Evolutionary conservation across 2,113 vertebrate genomes (phyloP).

Genomic region (Turnix velox): DNA sequence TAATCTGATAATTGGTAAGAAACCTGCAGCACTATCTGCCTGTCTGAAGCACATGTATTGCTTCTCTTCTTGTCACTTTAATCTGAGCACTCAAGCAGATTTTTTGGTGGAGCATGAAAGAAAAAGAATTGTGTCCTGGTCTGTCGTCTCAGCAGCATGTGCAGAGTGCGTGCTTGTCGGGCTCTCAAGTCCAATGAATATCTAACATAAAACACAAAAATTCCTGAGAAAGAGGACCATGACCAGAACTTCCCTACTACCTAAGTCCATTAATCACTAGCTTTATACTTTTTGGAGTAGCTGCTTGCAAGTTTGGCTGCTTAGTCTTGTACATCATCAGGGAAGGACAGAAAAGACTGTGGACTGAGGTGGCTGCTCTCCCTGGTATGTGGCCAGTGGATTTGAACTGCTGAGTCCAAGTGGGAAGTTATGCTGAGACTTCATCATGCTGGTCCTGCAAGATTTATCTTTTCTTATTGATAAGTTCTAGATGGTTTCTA

Average conservation of each 20-base stretch:
- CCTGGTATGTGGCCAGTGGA: neutral
- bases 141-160: rapidly evolving
- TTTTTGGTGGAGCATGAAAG: neutral
- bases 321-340: neutral
- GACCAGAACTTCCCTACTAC: neutral
- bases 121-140: neutral
- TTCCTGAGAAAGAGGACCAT: neutral
- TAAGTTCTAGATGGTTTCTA: neutral
- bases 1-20: neutral
- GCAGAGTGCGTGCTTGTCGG: neutral
- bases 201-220: neutral
- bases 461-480: neutral
- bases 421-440: neutral
- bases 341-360: neutral
- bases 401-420: neutral
- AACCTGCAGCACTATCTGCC: neutral
- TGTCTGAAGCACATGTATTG: neutral
- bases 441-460: neutral
- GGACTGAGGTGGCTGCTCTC: neutral
- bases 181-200: neutral
- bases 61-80: neutral
- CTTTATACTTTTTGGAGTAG: neutral
- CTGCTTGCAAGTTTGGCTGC: neutral
- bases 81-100: neutral
- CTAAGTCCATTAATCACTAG: neutral